Evolutionary conservation across 2,888 invertebrate genomes (phyloP).

Genomic region (Eilema sororculum): DNA sequence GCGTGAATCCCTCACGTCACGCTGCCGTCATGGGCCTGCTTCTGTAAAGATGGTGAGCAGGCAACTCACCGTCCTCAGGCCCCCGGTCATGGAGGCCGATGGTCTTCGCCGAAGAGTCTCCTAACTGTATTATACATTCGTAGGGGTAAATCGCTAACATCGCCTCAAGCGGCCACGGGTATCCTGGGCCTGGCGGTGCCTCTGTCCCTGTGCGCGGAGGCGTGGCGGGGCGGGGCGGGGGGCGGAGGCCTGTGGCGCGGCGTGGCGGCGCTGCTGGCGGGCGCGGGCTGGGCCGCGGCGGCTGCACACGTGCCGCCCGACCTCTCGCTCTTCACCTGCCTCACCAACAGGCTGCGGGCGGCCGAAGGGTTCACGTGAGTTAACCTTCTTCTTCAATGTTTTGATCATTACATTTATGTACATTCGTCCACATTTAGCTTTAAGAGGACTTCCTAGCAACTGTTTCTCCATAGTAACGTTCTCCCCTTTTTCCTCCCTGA

Average conservation of each 20-base stretch:
- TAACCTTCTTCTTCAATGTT: neutral
- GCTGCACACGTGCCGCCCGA: constrained; percentile 58
- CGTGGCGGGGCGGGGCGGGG: constrained; percentile 87
- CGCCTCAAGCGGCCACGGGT: constrained; percentile 95
- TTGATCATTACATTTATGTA: too few relatives aligned
- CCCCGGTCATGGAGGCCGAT: too few relatives aligned
- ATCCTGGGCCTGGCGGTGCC: constrained; percentile 96
- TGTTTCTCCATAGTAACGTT: too few relatives aligned
- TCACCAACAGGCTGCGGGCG: constrained; percentile 59
- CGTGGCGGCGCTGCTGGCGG: constrained; percentile 60
- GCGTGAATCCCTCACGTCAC: too few relatives aligned
- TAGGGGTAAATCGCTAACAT: constrained; percentile 98
- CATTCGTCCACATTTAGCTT: too few relatives aligned
- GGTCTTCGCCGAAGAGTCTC: too few relatives aligned
- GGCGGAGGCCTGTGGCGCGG: constrained; percentile 64
- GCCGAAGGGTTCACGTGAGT: constrained; percentile 74
- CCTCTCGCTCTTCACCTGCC: constrained; percentile 52
- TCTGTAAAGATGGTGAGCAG: too few relatives aligned
- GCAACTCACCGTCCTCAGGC: too few relatives aligned
- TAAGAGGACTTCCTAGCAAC: too few relatives aligned
- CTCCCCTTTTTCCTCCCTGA: too few relatives aligned
- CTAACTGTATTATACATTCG: too few relatives aligned
- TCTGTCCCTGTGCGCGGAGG: constrained; percentile 94
- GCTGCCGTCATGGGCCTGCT: too few relatives aligned
- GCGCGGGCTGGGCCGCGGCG: constrained; percentile 67